phyloP scores from a whole-genome alignment of 1,140 invertebrate species.

The Propsilocerus akamusi region DNA sequence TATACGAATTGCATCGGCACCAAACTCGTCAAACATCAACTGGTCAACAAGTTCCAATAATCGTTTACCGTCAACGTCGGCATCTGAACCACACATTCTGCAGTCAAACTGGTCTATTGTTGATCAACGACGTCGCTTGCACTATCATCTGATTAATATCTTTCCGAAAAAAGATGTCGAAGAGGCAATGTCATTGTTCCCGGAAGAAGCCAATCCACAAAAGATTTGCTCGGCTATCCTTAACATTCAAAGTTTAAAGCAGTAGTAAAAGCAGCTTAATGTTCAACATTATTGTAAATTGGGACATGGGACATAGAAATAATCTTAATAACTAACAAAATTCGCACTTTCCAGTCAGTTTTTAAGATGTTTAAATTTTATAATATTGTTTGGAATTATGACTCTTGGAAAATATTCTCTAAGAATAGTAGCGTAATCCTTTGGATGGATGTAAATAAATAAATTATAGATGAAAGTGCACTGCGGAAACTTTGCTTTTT shows the following conservation, averaged over 20 bases:
- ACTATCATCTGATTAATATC: slow-evolving; percentile 68
- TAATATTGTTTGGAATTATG: too few relatives aligned
- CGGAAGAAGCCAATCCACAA: slow-evolving; percentile 72
- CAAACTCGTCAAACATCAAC: slow-evolving; percentile 37
- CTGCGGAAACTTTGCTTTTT: too few relatives aligned
- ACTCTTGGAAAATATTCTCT: too few relatives aligned
- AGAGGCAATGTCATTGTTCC: slow-evolving; percentile 64
- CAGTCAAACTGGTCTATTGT: slow-evolving; percentile 36
- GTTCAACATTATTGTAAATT: too few relatives aligned
- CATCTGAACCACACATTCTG: slow-evolving; percentile 48
- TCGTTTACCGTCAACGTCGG: slow-evolving; percentile 19
- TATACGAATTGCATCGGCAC: slow-evolving; percentile 60
- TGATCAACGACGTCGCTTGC: slow-evolving; percentile 52
- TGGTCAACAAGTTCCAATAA: slow-evolving; percentile 19
- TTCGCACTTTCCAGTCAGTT: too few relatives aligned
- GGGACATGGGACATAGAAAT: too few relatives aligned
- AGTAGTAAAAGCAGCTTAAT: not conserved
- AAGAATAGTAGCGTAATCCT: too few relatives aligned
- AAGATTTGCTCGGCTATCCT: slow-evolving; percentile 76
- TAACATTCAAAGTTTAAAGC: slow-evolving; percentile 24
- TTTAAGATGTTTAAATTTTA: too few relatives aligned
- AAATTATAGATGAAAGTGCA: too few relatives aligned
- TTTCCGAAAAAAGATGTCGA: slow-evolving; percentile 79
- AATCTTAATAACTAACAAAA: too few relatives aligned
- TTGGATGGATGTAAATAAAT: too few relatives aligned